phyloP scores from a whole-genome alignment of 2,888 invertebrate species.

The Dasypolia templi region DNA sequence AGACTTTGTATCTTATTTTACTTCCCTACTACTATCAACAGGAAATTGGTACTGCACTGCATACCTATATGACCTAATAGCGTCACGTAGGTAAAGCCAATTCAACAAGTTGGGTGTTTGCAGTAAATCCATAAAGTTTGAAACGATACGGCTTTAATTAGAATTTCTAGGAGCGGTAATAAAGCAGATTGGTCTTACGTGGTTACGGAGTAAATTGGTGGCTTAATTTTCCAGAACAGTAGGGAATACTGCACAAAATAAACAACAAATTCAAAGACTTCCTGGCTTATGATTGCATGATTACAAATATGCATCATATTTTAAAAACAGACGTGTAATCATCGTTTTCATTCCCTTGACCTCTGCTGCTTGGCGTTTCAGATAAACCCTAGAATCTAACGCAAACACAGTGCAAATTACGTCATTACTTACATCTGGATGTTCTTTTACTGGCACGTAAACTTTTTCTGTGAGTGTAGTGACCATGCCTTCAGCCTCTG shows the following conservation, averaged over 20 bases:
- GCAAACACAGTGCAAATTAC: slow-evolving; percentile 34
- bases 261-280: slow-evolving; percentile 9
- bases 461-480: slow-evolving; percentile 99
- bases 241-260: slow-evolving; percentile 24
- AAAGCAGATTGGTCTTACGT: slow-evolving; percentile 57
- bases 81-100: slow-evolving; percentile 26
- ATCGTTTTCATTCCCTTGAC: slow-evolving; percentile 53
- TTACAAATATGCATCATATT: slow-evolving; percentile 27
- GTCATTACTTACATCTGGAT: slow-evolving; percentile 98
- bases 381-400: slow-evolving; percentile 48
- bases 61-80: background rate
- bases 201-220: slow-evolving; percentile 45
- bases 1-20: slow-evolving; percentile 10
- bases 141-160: slow-evolving; percentile 59
- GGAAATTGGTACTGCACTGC: slow-evolving; percentile 28
- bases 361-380: slow-evolving; percentile 31
- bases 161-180: slow-evolving; percentile 57
- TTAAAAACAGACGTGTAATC: slow-evolving; percentile 39
- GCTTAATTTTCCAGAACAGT: slow-evolving; percentile 49
- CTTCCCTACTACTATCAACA: slow-evolving; percentile 14
- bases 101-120: slow-evolving; percentile 49
- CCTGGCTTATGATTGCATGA: slow-evolving; percentile 10
- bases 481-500: slow-evolving; percentile 97
- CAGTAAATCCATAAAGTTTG: slow-evolving; percentile 55
- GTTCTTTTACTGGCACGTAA: slow-evolving; percentile 99